These are phyloP conservation scores for Toxotes lorentzi DNA, from an alignment of 2,797 vertebrate genomes.

Conservation along the genomic window DNA sequence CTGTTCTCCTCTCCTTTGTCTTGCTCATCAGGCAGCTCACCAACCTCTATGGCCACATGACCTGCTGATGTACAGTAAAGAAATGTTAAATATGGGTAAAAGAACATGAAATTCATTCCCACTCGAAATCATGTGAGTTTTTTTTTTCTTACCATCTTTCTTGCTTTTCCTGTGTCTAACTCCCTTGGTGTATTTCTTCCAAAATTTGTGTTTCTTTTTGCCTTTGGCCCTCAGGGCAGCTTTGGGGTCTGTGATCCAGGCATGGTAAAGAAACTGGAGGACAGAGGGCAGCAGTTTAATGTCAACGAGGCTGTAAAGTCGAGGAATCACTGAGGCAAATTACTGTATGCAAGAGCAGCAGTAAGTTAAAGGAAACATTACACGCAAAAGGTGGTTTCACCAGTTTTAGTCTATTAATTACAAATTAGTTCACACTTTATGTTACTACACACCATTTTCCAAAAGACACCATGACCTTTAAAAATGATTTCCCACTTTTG, in stretches of 20 bases:
- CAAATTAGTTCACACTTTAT: background rate
- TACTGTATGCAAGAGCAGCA: slow-evolving; percentile 11
- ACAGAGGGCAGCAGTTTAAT: slow-evolving; percentile 23
- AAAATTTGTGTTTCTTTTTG: slow-evolving; percentile 90
- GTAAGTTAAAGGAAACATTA: background rate
- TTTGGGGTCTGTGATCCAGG: slow-evolving; percentile 98
- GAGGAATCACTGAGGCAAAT: background rate
- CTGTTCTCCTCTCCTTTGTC: slow-evolving; percentile 86
- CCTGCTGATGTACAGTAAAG: slow-evolving; percentile 71
- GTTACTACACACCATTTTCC: background rate
- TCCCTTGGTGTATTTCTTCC: slow-evolving; percentile 87
- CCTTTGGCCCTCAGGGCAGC: slow-evolving; percentile 91
- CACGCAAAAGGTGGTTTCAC: background rate
- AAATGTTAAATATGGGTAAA: background rate
- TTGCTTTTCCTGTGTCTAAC: slow-evolving; percentile 81
- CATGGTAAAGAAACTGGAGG: slow-evolving; percentile 95
- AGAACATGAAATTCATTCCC: background rate
- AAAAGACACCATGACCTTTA: background rate
- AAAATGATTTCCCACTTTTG: background rate
- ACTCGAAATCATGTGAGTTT: too few species aligned
- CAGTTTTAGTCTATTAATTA: background rate
- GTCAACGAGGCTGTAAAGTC: background rate
- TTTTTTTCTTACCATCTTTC: slow-evolving; percentile 79
- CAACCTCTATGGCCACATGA: slow-evolving; percentile 89
- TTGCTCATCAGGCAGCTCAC: slow-evolving; percentile 88